These are phyloP conservation scores for Dendrolimus punctatus DNA, from an alignment of 1,140 invertebrate species.

Conservation along the genomic window DNA sequence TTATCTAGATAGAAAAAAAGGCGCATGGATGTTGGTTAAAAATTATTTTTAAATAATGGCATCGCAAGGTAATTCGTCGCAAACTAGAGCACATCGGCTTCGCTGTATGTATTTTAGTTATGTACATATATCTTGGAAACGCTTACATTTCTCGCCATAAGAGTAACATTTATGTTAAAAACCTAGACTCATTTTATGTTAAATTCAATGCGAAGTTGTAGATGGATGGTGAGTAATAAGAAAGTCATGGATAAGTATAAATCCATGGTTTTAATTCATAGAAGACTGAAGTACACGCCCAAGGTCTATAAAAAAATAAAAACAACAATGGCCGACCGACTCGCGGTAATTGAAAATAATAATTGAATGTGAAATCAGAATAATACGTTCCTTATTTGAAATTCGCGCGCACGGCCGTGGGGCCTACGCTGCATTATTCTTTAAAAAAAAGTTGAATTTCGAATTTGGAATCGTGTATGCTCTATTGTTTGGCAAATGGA, in stretches of 20 bases:
- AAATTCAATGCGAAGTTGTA: neutral
- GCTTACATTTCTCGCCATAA: slow-evolving; percentile 19
- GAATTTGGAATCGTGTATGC: slow-evolving; percentile 63
- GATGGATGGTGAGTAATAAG: neutral
- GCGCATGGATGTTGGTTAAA: too few relatives aligned
- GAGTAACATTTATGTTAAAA: slow-evolving; percentile 15
- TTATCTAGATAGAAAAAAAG: too few relatives aligned
- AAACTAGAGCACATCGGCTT: too few relatives aligned
- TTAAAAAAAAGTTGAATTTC: slow-evolving; percentile 43
- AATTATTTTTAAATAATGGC: too few relatives aligned
- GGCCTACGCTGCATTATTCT: slow-evolving; percentile 31
- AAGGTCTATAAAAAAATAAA: slow-evolving; percentile 27
- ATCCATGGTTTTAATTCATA: neutral
- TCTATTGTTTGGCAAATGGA: slow-evolving; percentile 62
- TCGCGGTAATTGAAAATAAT: slow-evolving; percentile 63
- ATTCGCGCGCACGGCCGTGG: slow-evolving; percentile 28
- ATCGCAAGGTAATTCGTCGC: too few relatives aligned
- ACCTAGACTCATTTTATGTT: neutral
- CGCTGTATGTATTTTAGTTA: too few relatives aligned
- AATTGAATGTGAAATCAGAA: slow-evolving; percentile 66
- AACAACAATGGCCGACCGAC: slow-evolving; percentile 45
- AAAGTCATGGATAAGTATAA: neutral
- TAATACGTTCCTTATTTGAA: slow-evolving; percentile 62
- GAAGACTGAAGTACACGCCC: too few relatives aligned
- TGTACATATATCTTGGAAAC: slow-evolving; percentile 9